phyloP scores from a whole-genome alignment of 2,797 vertebrate genomes.

The Gastrophryne carolinensis region DNA sequence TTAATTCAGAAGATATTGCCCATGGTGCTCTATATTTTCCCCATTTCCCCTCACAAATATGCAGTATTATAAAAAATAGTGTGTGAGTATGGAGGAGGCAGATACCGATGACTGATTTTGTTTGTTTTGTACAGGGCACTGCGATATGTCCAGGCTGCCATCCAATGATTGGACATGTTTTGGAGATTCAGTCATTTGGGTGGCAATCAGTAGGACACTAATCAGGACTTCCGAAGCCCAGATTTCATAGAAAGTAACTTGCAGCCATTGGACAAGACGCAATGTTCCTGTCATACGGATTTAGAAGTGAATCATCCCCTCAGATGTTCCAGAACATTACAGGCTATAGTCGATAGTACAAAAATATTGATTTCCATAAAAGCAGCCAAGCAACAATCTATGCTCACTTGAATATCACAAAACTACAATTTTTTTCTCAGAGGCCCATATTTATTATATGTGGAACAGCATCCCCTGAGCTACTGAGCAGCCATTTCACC shows the following conservation, averaged over 20 bases:
- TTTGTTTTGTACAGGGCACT: no score
- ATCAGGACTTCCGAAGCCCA: background rate
- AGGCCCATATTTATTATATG: conserved; percentile 19
- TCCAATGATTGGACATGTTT: no score
- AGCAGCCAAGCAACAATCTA: conserved; percentile 22
- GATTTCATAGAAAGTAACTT: background rate
- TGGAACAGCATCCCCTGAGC: conserved; percentile 2
- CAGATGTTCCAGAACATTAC: conserved; percentile 13
- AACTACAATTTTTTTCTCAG: conserved; percentile 17
- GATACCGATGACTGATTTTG: no score
- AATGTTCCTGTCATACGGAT: conserved; percentile 4
- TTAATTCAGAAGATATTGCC: no score
- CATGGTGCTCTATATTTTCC: no score
- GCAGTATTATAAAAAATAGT: no score
- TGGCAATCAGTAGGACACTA: background rate
- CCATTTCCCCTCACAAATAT: no score
- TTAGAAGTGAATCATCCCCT: conserved; percentile 24
- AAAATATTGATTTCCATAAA: conserved; percentile 34
- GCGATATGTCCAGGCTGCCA: no score
- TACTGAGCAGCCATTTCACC: background rate
- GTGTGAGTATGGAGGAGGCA: no score
- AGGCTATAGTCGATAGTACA: conserved; percentile 24
- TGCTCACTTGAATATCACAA: conserved; percentile 20
- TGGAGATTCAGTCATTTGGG: no score
- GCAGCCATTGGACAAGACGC: background rate